phyloP scores from a whole-genome alignment of 2,797 vertebrate species.

The Orientallactaga sibirica region DNA sequence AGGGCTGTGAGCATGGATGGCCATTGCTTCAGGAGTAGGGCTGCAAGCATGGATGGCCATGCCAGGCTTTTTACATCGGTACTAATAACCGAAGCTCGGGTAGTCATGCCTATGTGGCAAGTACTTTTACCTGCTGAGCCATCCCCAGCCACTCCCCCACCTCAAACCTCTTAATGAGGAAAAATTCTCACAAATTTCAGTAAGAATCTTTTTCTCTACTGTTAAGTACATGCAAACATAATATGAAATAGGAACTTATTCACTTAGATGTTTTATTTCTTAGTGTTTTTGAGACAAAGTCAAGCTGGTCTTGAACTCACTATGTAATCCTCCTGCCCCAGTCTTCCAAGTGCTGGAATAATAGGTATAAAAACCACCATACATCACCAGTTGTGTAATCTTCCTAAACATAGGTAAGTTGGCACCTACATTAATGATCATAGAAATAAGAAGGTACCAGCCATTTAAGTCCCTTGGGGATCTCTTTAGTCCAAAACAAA shows the following conservation, averaged over 20 bases:
- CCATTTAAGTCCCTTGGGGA: not conserved
- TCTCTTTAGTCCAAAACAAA: not conserved
- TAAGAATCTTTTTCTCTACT: not conserved
- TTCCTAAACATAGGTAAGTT: not conserved
- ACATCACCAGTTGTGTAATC: too few relatives aligned
- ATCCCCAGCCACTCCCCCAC: too few relatives aligned
- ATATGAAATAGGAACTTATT: slow-evolving; percentile 1
- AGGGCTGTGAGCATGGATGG: too few relatives aligned
- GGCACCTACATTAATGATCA: not conserved
- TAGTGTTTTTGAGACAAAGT: not conserved
- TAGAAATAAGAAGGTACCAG: not conserved
- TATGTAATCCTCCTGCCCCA: not conserved
- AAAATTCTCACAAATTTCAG: not conserved
- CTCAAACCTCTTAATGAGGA: slow-evolving; percentile 9
- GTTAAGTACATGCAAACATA: slow-evolving; percentile 19
- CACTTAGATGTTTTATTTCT: not conserved
- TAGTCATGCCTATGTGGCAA: too few relatives aligned
- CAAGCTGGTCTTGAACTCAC: not conserved
- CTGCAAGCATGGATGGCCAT: too few relatives aligned
- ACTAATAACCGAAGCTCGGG: too few relatives aligned
- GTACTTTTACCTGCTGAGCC: too few relatives aligned
- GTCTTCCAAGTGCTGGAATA: not conserved
- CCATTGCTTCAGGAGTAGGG: too few relatives aligned
- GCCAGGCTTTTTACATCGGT: too few relatives aligned
- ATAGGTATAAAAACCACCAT: too few relatives aligned